Conservation (phyloP, 2,888 invertebrate genomes). For the Ypsolopha sequella region DNA sequence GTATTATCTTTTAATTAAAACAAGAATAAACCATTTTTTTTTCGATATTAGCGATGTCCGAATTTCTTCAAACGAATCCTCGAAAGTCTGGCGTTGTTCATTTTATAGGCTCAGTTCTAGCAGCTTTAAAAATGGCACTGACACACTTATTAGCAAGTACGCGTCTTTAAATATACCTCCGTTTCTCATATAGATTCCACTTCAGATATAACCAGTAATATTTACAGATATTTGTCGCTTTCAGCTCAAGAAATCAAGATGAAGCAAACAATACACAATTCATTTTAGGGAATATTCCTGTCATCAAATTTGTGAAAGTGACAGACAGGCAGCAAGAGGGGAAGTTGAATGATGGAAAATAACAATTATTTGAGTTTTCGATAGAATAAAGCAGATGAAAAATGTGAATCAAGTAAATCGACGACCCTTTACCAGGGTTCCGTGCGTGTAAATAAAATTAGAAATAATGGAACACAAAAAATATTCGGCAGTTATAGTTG, state of each 20-base stretch:
- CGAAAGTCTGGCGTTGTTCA: too few relatives aligned
- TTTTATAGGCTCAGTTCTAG: too few relatives aligned
- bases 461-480: too few relatives aligned
- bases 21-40: too few relatives aligned
- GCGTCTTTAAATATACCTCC: too few relatives aligned
- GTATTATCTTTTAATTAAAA: too few relatives aligned
- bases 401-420: conserved; percentile 26
- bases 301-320: conserved; percentile 21
- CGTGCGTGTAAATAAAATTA: too few relatives aligned
- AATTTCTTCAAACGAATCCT: too few relatives aligned
- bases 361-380: conserved; percentile 35
- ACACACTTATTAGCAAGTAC: too few relatives aligned
- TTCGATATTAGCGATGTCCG: too few relatives aligned
- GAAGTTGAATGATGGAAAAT: conserved; percentile 41
- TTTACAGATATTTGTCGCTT: conserved; percentile 1
- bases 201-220: conserved; percentile 12
- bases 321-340: conserved; percentile 19
- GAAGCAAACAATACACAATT: not conserved
- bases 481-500: too few relatives aligned
- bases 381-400: conserved; percentile 23
- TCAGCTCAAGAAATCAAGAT: conserved; percentile 31
- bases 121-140: too few relatives aligned
- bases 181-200: not conserved
- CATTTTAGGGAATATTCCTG: conserved; percentile 1
- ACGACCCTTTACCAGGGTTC: conserved; percentile 16